phyloP scores from a whole-genome alignment of 2,113 vertebrate genomes.

The Nansenia antarctica region DNA sequence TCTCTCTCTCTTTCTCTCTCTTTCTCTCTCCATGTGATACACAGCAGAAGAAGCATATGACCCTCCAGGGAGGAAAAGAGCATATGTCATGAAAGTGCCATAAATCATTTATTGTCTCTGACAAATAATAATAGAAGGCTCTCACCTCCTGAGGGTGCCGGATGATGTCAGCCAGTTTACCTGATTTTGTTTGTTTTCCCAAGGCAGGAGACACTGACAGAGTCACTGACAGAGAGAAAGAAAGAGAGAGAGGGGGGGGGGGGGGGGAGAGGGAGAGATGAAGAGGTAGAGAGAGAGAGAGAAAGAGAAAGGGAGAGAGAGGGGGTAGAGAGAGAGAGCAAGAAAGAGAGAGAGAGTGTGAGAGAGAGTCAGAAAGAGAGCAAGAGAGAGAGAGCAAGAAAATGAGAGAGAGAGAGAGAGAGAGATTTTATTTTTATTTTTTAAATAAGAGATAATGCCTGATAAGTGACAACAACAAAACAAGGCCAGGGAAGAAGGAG shows the following conservation, averaged over 20 bases:
- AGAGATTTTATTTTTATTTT: not conserved
- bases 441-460: not conserved
- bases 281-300: not conserved
- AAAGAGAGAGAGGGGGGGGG: too few relatives aligned
- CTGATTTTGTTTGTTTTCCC: too few relatives aligned
- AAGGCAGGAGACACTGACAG: not conserved
- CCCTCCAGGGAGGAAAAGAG: constrained; percentile 13
- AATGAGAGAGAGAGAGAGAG: not conserved
- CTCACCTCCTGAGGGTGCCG: too few relatives aligned
- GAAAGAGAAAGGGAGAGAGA: not conserved
- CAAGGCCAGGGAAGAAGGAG: not conserved
- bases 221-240: not conserved
- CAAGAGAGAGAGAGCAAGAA: not conserved
- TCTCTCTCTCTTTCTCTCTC: not conserved
- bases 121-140: too few relatives aligned
- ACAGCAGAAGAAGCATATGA: constrained; percentile 5
- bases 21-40: not conserved
- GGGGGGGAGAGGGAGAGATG: not conserved
- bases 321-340: not conserved
- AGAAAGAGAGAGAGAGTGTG: not conserved
- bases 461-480: not conserved
- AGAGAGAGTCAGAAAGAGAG: not conserved
- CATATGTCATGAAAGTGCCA: not conserved
- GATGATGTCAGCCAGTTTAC: too few relatives aligned
- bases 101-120: constrained; percentile 35